Conservation (phyloP, 2,113 vertebrate genomes). For the Candoia aspera region DNA sequence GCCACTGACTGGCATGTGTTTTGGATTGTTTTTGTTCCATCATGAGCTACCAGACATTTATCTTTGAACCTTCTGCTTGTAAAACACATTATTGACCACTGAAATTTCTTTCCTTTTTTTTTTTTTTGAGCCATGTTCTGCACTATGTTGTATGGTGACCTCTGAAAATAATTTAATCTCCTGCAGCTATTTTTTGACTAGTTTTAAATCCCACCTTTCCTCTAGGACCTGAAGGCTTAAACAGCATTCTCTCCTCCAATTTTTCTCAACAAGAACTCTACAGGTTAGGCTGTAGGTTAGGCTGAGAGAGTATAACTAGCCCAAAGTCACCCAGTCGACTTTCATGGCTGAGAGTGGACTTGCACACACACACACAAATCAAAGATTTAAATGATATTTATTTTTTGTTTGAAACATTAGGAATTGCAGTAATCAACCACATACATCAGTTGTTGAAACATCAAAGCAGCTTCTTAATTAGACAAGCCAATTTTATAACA, state of each 20-base stretch:
- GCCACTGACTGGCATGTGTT: neutral
- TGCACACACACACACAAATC: neutral
- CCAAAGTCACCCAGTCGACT: neutral
- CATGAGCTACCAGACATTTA: neutral
- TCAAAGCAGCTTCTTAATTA: constrained; percentile 33
- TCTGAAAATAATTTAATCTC: neutral
- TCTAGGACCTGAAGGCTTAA: neutral
- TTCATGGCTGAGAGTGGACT: neutral
- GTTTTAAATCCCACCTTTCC: neutral
- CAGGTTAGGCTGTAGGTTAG: neutral
- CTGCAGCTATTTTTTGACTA: neutral
- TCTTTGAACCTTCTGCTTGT: neutral
- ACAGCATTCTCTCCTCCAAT: neutral
- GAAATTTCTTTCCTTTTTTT: neutral
- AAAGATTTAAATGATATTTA: constrained; percentile 40
- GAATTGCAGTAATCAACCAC: constrained; percentile 49
- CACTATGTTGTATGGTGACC: neutral
- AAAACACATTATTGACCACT: neutral
- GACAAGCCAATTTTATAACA: constrained; percentile 37
- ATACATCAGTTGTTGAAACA: constrained; percentile 45
- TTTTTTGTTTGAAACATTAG: constrained; percentile 63
- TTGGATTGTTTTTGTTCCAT: neutral
- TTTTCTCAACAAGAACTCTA: neutral
- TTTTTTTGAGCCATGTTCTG: neutral
- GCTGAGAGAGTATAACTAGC: neutral